Evolutionary conservation across 2,113 vertebrate genomes (phyloP), one percentile per base, ranked within the genome.

Genomic region (Ammospiza caudacuta): DNA sequence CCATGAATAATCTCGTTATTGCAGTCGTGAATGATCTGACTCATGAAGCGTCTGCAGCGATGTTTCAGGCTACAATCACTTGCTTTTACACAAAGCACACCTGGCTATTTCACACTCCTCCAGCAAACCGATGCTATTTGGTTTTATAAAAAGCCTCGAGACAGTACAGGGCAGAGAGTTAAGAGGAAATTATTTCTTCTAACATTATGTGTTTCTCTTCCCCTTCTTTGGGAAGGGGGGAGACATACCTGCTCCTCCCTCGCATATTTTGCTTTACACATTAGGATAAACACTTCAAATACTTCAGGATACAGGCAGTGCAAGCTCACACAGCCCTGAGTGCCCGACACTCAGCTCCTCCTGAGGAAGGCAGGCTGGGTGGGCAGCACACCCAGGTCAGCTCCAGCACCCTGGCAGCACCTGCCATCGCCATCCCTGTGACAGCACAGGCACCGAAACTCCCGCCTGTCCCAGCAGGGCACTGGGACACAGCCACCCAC

Each of bases 401-500:
- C 31, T 3, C 6, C 52, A 22, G 2, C 27, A 2, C 13, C 28
- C 15, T 13, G 54, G 54, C 54, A 1, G 0, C 64, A 12, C n/a
- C n/a, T 18, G 76, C 70, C 75, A 23, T 14, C 0, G 0, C 5
- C 5, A 18, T 18, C 29, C 29, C 49, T 6, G 1, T 1, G n/a
- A 9, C 67, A 62, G 12, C n/a, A 13, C 0, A 0, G 67, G 33
- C n/a, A 43, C 3, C 0, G 11, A 8, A 11, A 12, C 21, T 19
- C 25, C 29, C 1, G 0, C 20, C 55, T 1, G 46, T 13, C 61
- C 0, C 0, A 33, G 66, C 24, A 16, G 5, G 35, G 75, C 27
- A 51, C 15, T 0, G 1, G 37, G 33, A 47, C 8, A 47, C 47
- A 63, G 52, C 2, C 1, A 43, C 51, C 25, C 3, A 6, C 0